phyloP scores from a whole-genome alignment of 2,888 invertebrate genomes.

The Drosophila kuntzei region DNA sequence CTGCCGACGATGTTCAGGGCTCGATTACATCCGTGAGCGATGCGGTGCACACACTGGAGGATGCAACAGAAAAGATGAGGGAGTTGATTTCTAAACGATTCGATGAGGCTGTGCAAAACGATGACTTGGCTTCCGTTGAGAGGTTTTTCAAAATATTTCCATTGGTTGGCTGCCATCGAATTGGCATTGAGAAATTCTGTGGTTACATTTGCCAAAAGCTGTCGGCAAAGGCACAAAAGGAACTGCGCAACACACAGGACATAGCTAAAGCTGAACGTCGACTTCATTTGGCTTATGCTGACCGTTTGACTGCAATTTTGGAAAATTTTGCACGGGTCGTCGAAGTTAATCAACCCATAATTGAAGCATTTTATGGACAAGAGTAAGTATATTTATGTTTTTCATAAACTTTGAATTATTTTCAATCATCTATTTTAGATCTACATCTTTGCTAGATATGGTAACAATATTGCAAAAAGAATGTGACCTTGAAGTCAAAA shows the following conservation, averaged over 20 bases:
- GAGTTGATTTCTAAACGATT: conserved; percentile 90
- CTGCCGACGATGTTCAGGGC: conserved; percentile 91
- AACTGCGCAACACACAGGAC: conserved; percentile 89
- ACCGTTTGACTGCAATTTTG: conserved; percentile 93
- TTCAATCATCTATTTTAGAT: conserved; percentile 26
- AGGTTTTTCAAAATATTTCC: conserved; percentile 99
- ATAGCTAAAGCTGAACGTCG: conserved; percentile 90
- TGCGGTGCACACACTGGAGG: conserved; percentile 87
- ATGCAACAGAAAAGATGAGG: conserved; percentile 90
- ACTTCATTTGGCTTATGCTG: conserved; percentile 92
- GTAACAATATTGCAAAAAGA: conserved; percentile 91
- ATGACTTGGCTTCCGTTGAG: conserved; percentile 96
- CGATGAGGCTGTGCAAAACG: conserved; percentile 94
- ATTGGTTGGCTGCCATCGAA: conserved; percentile 94
- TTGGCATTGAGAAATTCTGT: conserved; percentile 95
- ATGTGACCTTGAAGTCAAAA: conserved; percentile 89
- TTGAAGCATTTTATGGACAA: conserved; percentile 94
- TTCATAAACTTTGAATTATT: rapidly evolving
- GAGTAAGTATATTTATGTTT: conserved; percentile 45
- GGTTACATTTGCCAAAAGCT: conserved; percentile 93
- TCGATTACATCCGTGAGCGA: conserved; percentile 85
- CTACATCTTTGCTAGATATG: conserved; percentile 90
- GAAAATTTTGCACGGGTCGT: conserved; percentile 94
- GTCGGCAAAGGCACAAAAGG: conserved; percentile 90
- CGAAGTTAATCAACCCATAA: conserved; percentile 94